These are phyloP conservation scores for Tragelaphus scriptus DNA, from an alignment of 2,113 vertebrate genomes.

Conservation along the genomic window DNA sequence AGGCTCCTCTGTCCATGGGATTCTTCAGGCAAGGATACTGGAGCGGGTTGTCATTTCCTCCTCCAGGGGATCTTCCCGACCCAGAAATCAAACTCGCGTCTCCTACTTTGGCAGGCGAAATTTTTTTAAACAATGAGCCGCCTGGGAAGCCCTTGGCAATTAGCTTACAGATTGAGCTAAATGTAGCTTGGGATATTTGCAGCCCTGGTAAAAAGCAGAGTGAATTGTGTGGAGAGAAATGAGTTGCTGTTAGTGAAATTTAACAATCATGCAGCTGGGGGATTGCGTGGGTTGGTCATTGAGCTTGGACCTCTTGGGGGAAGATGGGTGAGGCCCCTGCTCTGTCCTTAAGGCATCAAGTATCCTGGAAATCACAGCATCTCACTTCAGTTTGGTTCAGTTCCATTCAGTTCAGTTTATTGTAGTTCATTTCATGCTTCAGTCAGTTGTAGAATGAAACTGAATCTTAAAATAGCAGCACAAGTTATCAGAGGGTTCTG, in stretches of 20 bases:
- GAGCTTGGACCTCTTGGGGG: background rate
- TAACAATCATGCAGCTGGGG: rapidly evolving
- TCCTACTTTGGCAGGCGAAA: background rate
- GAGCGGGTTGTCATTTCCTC: background rate
- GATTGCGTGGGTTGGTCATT: rapidly evolving
- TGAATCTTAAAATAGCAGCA: constrained; percentile 38
- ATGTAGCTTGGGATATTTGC: background rate
- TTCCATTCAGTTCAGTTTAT: constrained; percentile 34
- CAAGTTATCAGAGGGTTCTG: constrained; percentile 20
- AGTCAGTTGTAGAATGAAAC: constrained; percentile 50
- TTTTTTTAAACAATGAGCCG: background rate
- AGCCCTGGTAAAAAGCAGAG: background rate
- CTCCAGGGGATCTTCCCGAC: background rate
- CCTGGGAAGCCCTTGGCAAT: background rate
- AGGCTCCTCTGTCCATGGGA: background rate
- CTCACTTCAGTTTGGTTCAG: constrained; percentile 9
- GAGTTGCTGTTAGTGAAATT: background rate
- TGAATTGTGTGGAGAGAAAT: background rate
- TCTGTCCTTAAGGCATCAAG: background rate
- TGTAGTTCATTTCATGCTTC: constrained; percentile 57
- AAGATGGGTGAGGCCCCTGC: background rate
- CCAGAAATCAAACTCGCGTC: background rate
- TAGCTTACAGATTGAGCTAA: background rate
- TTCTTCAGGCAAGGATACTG: background rate
- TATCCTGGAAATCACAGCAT: constrained; percentile 11